A percentile compares a stretch with the other conserved stretches of the same genome.
Conservation (phyloP, 2,113 vertebrate species). For the Rhadina sibilatrix region DNA sequence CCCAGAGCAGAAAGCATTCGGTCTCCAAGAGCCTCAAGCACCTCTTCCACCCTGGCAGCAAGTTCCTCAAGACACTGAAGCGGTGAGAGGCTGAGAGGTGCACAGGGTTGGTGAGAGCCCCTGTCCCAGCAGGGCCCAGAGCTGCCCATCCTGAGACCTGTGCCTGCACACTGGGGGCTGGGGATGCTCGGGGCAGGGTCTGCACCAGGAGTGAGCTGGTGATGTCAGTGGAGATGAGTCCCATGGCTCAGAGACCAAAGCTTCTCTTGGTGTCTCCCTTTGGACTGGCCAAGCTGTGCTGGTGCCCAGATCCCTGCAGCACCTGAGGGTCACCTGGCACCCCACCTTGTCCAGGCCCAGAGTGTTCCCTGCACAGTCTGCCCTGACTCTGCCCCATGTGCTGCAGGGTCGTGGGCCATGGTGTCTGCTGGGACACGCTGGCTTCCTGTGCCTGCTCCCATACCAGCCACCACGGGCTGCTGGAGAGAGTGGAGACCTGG, state of each 20-base stretch:
- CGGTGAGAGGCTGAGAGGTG: constrained; percentile 73
- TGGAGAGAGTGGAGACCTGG: neutral
- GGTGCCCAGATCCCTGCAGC: neutral
- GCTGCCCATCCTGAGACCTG: neutral
- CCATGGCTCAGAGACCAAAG: neutral
- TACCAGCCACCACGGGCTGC: rapidly evolving
- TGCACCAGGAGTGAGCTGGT: neutral
- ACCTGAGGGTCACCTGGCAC: neutral
- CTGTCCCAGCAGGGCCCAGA: rapidly evolving
- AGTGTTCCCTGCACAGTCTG: neutral
- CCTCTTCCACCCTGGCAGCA: constrained; percentile 88
- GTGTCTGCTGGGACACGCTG: rapidly evolving
- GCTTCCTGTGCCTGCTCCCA: neutral
- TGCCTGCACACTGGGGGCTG: rapidly evolving
- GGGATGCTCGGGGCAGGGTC: neutral
- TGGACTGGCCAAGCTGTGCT: neutral
- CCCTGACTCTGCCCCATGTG: no score
- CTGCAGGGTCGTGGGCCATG: neutral
- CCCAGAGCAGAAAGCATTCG: constrained; percentile 86
- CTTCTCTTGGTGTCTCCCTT: neutral
- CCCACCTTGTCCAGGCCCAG: neutral
- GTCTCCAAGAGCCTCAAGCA: constrained; percentile 92
- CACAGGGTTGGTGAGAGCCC: rapidly evolving
- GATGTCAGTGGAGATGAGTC: neutral
- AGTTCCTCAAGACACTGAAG: constrained; percentile 89